Base-by-base conservation (phyloP, 2,113 vertebrate species). In the Emydura subglobosa region DNA sequence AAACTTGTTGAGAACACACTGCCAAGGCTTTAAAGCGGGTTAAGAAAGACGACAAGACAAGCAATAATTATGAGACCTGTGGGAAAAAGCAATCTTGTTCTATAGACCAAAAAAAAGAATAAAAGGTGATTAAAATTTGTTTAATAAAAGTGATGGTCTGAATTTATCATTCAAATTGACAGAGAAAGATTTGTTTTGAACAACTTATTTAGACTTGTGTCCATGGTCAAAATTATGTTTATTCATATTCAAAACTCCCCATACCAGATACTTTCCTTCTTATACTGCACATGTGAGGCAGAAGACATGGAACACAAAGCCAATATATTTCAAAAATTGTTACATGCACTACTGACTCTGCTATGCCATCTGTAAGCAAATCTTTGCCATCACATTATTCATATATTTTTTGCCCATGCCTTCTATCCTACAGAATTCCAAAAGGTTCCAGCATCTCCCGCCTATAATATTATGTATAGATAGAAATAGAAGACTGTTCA, bases 331-430 rank as follows among this genome's bases (percentile, higher is more conserved):
- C 81, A 87, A 59, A 61, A 49, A 7, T 25, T 87, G 24, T 29
- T 82, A 22, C 29, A 39, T 47, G n/a, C 10, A 5, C 29, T 54
- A 4, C 42, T 29, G 82, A 85, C 88, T 49, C 74, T 50, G 57
- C 57, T 83, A 22, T n/a, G 79, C 51, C 53, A 80, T 59, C 55
- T 86, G 25, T 24, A 92, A 53, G n/a, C 2, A 2, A 10, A 61
- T 82, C 82, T 50, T 86, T 68, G 59, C 34, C 19, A 81, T 76
- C 57, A 82, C 44, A 90, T 87, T 86, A 39, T 81, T 91, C 57
- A 90, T 79, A 92, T 42, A 22, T 65, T 95, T 94, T 94, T n/a
- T 93, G 59, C 76, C 87, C 88, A 95, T 85, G 76, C 91, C 82
- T 0, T 44, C 17, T 17, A 65, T 39, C 50, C 82, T 81, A 7